Percentiles rank a stretch among this genome's conserved stretches.
These are phyloP conservation scores for Idaea dimidiata DNA, from an alignment of 2,888 invertebrate genomes.

Conservation along the genomic window DNA sequence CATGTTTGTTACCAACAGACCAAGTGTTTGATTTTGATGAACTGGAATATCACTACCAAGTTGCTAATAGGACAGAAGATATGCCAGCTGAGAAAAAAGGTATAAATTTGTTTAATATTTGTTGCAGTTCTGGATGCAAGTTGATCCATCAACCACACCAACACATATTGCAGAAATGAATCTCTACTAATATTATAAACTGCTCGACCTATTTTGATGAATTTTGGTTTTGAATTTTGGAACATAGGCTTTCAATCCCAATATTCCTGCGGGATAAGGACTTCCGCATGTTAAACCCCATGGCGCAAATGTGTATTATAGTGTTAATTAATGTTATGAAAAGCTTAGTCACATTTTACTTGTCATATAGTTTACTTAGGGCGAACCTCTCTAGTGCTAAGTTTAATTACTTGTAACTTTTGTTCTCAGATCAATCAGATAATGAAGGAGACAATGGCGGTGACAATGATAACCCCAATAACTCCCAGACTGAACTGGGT, in stretches of 20 bases:
- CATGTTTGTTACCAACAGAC: slow-evolving; percentile 94
- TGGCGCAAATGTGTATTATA: no score
- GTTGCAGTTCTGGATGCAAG: no score
- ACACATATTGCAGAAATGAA: neutral
- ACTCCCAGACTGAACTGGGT: slow-evolving; percentile 66
- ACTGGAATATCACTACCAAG: slow-evolving; percentile 86
- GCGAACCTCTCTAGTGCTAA: no score
- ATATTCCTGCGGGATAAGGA: no score
- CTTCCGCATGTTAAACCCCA: no score
- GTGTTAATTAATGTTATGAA: no score
- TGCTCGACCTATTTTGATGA: no score
- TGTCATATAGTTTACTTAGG: no score
- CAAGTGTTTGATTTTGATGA: slow-evolving; percentile 97
- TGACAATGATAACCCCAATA: slow-evolving; percentile 66
- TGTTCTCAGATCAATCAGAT: slow-evolving; percentile 64
- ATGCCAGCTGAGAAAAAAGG: slow-evolving; percentile 79
- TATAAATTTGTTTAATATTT: slow-evolving; percentile 26
- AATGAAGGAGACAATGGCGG: slow-evolving; percentile 73
- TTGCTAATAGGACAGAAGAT: slow-evolving; percentile 83
- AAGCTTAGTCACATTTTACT: no score
- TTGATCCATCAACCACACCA: no score
- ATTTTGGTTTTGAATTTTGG: no score
- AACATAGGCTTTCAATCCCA: no score
- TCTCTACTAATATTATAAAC: slow-evolving; percentile 11
- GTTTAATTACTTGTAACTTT: neutral